Base-by-base conservation (phyloP, 2,888 invertebrate genomes). In the Pammene fasciana region DNA sequence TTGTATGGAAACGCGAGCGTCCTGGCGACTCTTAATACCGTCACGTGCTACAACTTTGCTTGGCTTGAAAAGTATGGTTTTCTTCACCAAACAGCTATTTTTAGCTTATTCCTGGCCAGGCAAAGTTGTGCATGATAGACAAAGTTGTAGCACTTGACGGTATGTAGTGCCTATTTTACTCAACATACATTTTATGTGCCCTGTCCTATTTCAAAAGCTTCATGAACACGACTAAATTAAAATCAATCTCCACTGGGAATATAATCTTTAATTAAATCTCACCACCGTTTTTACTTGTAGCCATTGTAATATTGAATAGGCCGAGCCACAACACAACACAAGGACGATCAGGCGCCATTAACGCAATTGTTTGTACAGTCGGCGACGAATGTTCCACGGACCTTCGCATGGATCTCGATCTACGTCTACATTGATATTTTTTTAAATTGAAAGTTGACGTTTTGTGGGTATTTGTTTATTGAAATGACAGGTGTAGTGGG, bases 291-390 rank as follows among this genome's bases (percentile, higher is more conserved):
- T 68, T 43, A 55, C 50, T 50, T 59, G 34, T 60, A 46, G 50
- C 45, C 16, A 54, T 52, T 68, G 68, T 68, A 54, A 59, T 54
- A 41, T 65, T 57, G 52, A 68, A 68, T 68, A 56, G 56, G 62
- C 56, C 71, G 73, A 73, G 52, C 56, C 67, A 64, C 66, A 64
- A 68, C 67, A 64, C 66, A 64, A 68, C 64, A 73, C 74, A 73
- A 71, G 75, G 74, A 77, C 75, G 71, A 75, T 75, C 73, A 68
- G 64, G 65, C 60, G 70, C 64, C 72, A 71, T 74, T 78, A 71
- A 56, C 65, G 43, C 48, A 67, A 70, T 73, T 48, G 56, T 45
- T 26, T 54, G 60, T 61, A 61, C 36, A 61, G 48, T 50, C 38
- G 8, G 16, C 38, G 7, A 26, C 48, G 16, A 38, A 38, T 0